Evolutionary conservation across 2,888 invertebrate genomes (phyloP), one percentile per base, ranked within the genome.

Genomic region (Harpagoxenus sublaevis): DNA sequence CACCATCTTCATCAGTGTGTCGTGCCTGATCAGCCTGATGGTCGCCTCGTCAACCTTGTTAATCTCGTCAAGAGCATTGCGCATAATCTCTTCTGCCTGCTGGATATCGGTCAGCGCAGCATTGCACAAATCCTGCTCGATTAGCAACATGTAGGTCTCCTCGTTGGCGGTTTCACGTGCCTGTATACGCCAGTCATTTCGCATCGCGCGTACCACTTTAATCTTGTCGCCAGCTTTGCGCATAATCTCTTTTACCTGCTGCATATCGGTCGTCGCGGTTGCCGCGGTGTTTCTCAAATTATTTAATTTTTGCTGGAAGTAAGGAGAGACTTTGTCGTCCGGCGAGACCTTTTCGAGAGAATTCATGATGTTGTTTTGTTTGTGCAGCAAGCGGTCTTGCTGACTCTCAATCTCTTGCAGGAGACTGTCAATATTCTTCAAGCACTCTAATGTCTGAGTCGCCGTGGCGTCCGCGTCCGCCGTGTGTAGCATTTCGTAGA

Each of bases 1-100:
- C 78, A 99, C 95, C 97, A 99, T 98, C 96, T 98, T 98, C 98
- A 99, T 99, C 70, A 99, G 96, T 0, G 99, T 98, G 0, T 99
- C 99, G 89, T 99, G 97, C 23, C 23, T 23, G 23, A 23, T 23
- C 23, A 23, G 23, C 9, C 99, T 97, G 89, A 99, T 98, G 0
- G 98, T 98, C 94, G 98, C 98, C 92, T 98, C 98, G 92, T 98
- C 98, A 10, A 99, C 98, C 95, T 99, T 99, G 92, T 98, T 97
- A 77, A 99, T 98, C 93, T 98, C 97, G 35, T 97, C 96, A 45
- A 99, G 95, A 0, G 98, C 98, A 87, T 97, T 97, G 9, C 98
- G 96, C 15, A 99, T 96, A 0, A 98, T 95, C 86, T 97, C 97
- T 92, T 99, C 98, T 94, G 99, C 99, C 91, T 97, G 97, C 86